Evolutionary conservation across 2,888 invertebrate genomes (phyloP).

Genomic region (Rhyacophila evoluta): DNA sequence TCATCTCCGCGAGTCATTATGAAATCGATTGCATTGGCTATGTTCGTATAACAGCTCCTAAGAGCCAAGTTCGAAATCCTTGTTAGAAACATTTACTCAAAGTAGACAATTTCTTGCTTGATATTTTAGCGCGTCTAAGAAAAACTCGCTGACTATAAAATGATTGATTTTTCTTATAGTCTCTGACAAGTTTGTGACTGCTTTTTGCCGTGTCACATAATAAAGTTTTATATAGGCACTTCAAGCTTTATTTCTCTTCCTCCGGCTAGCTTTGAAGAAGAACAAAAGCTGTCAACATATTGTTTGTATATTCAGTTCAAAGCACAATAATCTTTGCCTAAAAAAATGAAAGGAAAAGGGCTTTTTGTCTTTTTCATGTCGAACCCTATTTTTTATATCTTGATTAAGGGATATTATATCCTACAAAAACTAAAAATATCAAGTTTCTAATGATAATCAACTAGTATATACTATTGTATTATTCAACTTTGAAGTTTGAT

Average conservation of each 20-base stretch:
- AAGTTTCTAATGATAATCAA: no score
- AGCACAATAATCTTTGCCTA: conserved; percentile 32
- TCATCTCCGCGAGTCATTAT: conserved; percentile 6
- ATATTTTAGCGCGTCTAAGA: conserved; percentile 15
- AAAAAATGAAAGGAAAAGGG: conserved; percentile 12
- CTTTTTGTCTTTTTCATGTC: conserved; percentile 11
- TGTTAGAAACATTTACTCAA: conserved; percentile 28
- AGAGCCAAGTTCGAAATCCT: conserved; percentile 32
- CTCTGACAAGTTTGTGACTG: conserved; percentile 35
- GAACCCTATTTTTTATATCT: background rate
- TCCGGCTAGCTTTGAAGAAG: background rate
- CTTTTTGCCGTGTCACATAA: conserved; percentile 46
- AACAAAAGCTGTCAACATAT: conserved; percentile 38
- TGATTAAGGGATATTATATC: background rate
- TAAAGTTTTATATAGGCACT: conserved; percentile 49
- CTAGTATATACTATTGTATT: no score
- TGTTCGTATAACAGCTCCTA: conserved; percentile 26
- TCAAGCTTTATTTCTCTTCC: conserved; percentile 30
- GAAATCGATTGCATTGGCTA: conserved; percentile 6
- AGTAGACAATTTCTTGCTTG: conserved; percentile 32
- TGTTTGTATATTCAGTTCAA: conserved; percentile 35
- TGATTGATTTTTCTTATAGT: conserved; percentile 40
- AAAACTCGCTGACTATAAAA: conserved; percentile 38
- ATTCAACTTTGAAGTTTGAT: no score
- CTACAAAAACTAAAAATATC: background rate